Conservation (phyloP, 2,797 vertebrate species). For the Varecia variegata region DNA sequence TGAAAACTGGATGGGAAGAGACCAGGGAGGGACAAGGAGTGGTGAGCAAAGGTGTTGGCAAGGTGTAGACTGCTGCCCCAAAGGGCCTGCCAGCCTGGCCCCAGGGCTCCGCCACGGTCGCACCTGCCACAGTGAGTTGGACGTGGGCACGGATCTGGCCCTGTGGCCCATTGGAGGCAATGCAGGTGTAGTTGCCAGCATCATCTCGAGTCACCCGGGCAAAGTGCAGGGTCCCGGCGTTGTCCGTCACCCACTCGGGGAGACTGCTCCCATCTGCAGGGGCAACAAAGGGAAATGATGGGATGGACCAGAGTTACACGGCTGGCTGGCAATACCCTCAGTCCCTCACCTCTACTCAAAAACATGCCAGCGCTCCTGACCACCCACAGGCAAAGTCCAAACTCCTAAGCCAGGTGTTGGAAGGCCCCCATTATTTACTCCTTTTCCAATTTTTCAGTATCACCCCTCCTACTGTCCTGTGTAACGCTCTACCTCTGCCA, state of each 20-base stretch:
- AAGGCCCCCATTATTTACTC: neutral
- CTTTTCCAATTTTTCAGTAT: neutral
- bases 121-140: constrained; percentile 94
- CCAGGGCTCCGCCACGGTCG: neutral
- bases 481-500: neutral
- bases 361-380: neutral
- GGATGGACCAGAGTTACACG: neutral
- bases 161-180: constrained; percentile 94
- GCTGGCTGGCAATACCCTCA: neutral
- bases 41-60: neutral
- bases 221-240: constrained; percentile 91
- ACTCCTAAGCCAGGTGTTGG: neutral
- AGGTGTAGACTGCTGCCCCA: neutral
- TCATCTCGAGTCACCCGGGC: constrained; percentile 91
- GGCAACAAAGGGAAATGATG: neutral
- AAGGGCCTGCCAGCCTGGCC: neutral
- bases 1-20: constrained; percentile 86
- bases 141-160: constrained; percentile 95
- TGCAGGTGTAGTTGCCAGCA: constrained; percentile 95
- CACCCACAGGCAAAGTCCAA: neutral
- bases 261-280: constrained; percentile 91
- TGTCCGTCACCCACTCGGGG: constrained; percentile 89
- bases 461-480: neutral
- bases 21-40: neutral
- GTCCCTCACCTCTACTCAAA: neutral